Conservation (phyloP, 2,888 invertebrate species). For the Yponomeuta plumbellus region DNA sequence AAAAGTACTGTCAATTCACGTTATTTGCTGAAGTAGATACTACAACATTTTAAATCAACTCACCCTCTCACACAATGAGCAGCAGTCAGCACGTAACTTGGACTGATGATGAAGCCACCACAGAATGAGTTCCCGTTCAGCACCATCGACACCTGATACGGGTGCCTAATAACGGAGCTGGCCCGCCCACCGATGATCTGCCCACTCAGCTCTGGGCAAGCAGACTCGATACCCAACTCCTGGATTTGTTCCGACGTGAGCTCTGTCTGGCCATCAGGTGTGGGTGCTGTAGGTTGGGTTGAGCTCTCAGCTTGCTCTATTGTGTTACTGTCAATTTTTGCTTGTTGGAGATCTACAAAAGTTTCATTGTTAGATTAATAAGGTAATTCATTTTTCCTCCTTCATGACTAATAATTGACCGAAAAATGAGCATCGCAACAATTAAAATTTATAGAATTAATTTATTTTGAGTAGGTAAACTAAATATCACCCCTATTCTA, state of each 20-base stretch:
- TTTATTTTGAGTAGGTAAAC: no score
- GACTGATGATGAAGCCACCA: slow-evolving; percentile 66
- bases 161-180: slow-evolving; percentile 58
- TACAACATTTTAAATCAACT: slow-evolving; percentile 29
- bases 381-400: not conserved
- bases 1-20: no score
- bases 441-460: no score
- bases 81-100: slow-evolving; percentile 58
- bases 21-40: no score
- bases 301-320: not conserved
- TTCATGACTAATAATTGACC: no score
- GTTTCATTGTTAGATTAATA: not conserved
- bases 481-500: no score
- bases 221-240: slow-evolving; percentile 32
- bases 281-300: slow-evolving; percentile 40
- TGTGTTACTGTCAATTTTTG: slow-evolving; percentile 21
- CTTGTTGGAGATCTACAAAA: slow-evolving; percentile 52
- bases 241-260: slow-evolving; percentile 22
- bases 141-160: slow-evolving; percentile 66
- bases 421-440: no score
- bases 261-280: slow-evolving; percentile 42
- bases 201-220: slow-evolving; percentile 61
- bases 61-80: slow-evolving; percentile 70
- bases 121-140: slow-evolving; percentile 67
- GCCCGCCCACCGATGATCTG: slow-evolving; percentile 66